Percentiles rank a stretch among this genome's conserved stretches.
phyloP scores from a whole-genome alignment of 2,113 vertebrate species.

The Festucalex cinctus region DNA sequence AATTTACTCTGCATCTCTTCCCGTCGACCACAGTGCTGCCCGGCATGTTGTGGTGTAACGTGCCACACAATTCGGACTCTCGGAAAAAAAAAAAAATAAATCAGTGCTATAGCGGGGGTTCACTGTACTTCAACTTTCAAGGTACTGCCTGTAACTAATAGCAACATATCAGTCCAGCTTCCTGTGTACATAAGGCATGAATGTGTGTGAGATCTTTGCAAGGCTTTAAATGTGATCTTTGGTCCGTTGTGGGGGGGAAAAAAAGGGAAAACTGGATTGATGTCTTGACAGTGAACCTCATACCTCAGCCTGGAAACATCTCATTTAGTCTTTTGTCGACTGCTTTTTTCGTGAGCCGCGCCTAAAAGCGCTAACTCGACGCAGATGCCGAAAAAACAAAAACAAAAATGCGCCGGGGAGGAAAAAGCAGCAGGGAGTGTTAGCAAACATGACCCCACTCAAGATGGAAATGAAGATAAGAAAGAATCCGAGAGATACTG shows the following conservation, averaged over 20 bases:
- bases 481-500: not conserved
- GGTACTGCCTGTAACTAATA: constrained; percentile 54
- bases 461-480: not conserved
- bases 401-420: not conserved
- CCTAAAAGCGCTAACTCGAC: not conserved
- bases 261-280: not conserved
- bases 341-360: not conserved
- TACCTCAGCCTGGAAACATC: constrained; percentile 5
- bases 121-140: constrained; percentile 13
- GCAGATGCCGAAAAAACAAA: not conserved
- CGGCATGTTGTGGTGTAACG: too few species aligned
- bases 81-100: not conserved
- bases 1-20: too few species aligned
- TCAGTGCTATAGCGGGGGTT: not conserved
- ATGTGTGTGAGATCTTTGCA: not conserved
- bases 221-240: not conserved
- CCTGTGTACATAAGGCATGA: constrained; percentile 9
- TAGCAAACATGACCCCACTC: not conserved
- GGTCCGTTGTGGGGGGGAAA: not conserved
- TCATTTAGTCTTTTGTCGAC: not conserved
- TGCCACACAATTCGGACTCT: too few species aligned
- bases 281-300: not conserved
- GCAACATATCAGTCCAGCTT: constrained; percentile 36
- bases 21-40: too few species aligned
- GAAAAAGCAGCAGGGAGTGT: not conserved